Evolutionary conservation across 2,888 invertebrate species (phyloP).

Genomic region (Diaprepes abbreviatus): DNA sequence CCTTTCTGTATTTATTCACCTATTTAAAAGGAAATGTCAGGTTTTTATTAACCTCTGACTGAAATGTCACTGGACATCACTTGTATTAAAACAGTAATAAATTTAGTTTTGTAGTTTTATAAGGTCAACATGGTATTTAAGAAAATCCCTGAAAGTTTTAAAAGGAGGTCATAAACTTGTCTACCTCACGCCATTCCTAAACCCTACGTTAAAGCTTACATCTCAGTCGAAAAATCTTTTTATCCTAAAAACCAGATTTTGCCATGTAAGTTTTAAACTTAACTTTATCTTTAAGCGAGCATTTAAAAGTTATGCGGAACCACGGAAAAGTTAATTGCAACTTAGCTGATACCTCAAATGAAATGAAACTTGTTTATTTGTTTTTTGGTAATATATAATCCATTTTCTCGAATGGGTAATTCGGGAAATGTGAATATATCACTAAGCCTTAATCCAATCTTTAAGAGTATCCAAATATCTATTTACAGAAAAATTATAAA

Average conservation of each 20-base stretch:
- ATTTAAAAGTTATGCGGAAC: conserved; percentile 22
- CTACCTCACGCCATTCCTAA: not conserved
- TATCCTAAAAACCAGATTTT: conserved; percentile 32
- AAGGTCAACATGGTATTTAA: not conserved
- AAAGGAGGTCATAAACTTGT: not conserved
- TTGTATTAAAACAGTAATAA: not conserved
- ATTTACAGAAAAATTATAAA: no score
- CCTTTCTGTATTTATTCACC: no score
- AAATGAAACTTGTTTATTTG: no score
- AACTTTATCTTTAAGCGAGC: conserved; percentile 22
- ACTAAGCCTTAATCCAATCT: no score
- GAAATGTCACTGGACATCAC: not conserved
- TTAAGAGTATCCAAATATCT: no score
- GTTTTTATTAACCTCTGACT: not conserved
- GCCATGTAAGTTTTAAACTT: conserved; percentile 24
- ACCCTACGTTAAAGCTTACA: conserved; percentile 10
- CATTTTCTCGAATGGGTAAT: no score
- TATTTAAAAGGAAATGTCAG: no score
- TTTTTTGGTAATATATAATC: no score
- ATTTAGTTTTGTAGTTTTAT: not conserved
- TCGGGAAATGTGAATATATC: no score
- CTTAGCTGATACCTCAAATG: conserved; percentile 32
- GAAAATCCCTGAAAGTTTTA: not conserved
- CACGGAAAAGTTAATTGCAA: conserved; percentile 29
- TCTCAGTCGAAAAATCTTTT: conserved; percentile 30